Percentiles rank a stretch among this genome's conserved stretches.
Evolutionary conservation across 2,888 invertebrate species (phyloP).

Genomic region (Protula sp.): DNA sequence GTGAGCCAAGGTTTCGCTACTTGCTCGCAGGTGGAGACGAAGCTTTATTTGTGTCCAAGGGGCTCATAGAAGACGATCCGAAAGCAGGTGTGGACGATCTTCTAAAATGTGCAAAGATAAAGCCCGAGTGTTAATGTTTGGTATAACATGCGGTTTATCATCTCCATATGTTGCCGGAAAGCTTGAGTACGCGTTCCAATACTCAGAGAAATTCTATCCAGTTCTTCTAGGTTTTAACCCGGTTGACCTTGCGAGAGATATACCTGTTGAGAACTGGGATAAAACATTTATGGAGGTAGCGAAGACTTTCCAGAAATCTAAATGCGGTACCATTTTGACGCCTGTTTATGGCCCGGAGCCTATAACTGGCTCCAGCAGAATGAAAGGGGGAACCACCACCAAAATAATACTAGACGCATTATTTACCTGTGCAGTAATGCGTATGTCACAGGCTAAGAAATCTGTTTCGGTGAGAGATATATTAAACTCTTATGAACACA

Average conservation of each 20-base stretch:
- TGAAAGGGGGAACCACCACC: slow-evolving; percentile 53
- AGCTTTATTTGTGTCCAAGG: slow-evolving; percentile 17
- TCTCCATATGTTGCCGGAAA: slow-evolving; percentile 52
- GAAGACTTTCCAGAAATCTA: too few relatives aligned
- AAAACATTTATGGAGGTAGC: slow-evolving; percentile 39
- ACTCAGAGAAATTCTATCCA: slow-evolving; percentile 35
- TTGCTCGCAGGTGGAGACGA: slow-evolving; percentile 42
- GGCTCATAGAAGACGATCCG: slow-evolving; percentile 17
- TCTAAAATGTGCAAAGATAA: too few relatives aligned
- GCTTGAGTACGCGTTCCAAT: slow-evolving; percentile 39
- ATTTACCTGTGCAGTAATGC: slow-evolving; percentile 8
- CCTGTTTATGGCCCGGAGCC: slow-evolving; percentile 37
- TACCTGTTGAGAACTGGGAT: slow-evolving; percentile 40
- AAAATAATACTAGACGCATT: slow-evolving; percentile 35
- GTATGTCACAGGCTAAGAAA: background rate
- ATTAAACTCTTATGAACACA: background rate
- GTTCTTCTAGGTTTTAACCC: slow-evolving; percentile 50
- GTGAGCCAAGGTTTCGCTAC: slow-evolving; percentile 30
- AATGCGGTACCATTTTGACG: too few relatives aligned
- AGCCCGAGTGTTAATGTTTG: too few relatives aligned
- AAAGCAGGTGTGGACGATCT: slow-evolving; percentile 8
- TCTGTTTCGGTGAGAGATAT: background rate
- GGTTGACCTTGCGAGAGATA: slow-evolving; percentile 36
- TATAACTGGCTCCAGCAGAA: slow-evolving; percentile 51
- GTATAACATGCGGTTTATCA: slow-evolving; percentile 50